Evolutionary conservation across 2,888 invertebrate species (phyloP), one percentile per base, ranked within the genome.

Genomic region (Drosophila monieri): DNA sequence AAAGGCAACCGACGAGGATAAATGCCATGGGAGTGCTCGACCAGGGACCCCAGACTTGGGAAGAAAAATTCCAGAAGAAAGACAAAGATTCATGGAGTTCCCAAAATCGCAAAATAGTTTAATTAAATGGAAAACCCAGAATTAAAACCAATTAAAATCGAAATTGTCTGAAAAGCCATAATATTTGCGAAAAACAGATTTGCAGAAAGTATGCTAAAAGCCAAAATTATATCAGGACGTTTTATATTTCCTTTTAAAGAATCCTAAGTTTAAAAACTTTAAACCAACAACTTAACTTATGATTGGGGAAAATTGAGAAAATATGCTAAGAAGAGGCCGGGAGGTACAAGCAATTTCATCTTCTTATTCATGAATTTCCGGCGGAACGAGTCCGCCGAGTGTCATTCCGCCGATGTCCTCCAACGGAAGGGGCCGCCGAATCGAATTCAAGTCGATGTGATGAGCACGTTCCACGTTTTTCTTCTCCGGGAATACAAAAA

Each of bases 371-470:
- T 85, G 85, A 73, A 85, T 71, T 83, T 85, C 68, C 58, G 56
- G 59, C 46, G 55, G 73, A 80, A 83, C 75, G 78, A 84, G 78
- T 78, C 86, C 86, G 60, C 68, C 25, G 86, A 78, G 83, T 69
- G 75, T 72, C 73, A 65, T 77, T 61, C 61, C 59, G 57, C 46
- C 44, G 52, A 48, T 79, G 64, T 58, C 73, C 78, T 65, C 69
- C 61, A 66, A 60, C 66, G 78, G 41, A 69, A 25, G 43, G 52
- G 53, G 46, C 23, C 47, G 44, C 21, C 21, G 43, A 51, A 61
- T 71, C 64, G 69, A 74, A 78, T 57, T 58, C 69, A 70, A 78
- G 61, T 58, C 73, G 70, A 71, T 76, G 73, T 62, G 72, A 66
- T 76, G 73, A 65, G 70, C 85, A 85, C 76, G 85, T 85, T 85